A percentile compares a stretch with the other conserved stretches of the same genome.
phyloP scores from a whole-genome alignment of 2,888 invertebrate species.

The Thumatha senex region DNA sequence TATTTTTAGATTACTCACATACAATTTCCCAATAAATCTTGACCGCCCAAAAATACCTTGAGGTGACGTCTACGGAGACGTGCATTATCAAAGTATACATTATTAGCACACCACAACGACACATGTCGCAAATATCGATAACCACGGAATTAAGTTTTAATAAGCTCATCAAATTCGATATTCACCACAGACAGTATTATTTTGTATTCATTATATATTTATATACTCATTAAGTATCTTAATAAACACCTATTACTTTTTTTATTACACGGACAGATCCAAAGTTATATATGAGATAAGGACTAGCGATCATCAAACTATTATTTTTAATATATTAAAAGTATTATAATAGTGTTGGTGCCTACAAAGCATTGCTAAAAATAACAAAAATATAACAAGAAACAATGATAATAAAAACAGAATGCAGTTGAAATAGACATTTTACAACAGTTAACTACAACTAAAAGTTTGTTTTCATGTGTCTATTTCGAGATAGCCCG shows the following conservation, averaged over 20 bases:
- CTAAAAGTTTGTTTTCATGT: no score
- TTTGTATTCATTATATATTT: conserved; percentile 52
- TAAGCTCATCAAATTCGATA: conserved; percentile 83
- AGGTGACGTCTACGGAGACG: conserved; percentile 40
- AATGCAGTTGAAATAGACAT: conserved; percentile 46
- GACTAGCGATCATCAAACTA: conserved; percentile 70
- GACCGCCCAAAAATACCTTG: neutral
- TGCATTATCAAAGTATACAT: conserved; percentile 61
- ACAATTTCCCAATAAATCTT: neutral
- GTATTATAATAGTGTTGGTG: conserved; percentile 53
- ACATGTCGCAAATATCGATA: conserved; percentile 51
- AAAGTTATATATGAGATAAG: conserved; percentile 68
- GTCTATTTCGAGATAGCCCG: no score
- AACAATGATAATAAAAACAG: conserved; percentile 66
- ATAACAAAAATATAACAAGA: conserved; percentile 68
- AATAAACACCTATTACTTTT: conserved; percentile 59
- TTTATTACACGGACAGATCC: conserved; percentile 72
- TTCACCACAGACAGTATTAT: conserved; percentile 78
- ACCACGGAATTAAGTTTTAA: conserved; percentile 75
- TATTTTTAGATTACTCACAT: neutral
- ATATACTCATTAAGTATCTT: conserved; percentile 62
- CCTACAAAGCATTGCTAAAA: conserved; percentile 69
- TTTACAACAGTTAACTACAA: no score
- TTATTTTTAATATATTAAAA: conserved; percentile 40
- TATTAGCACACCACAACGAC: conserved; percentile 49